These are phyloP conservation scores for Onychomys leucogaster DNA, from an alignment of 2,797 vertebrate genomes.

Conservation along the genomic window DNA sequence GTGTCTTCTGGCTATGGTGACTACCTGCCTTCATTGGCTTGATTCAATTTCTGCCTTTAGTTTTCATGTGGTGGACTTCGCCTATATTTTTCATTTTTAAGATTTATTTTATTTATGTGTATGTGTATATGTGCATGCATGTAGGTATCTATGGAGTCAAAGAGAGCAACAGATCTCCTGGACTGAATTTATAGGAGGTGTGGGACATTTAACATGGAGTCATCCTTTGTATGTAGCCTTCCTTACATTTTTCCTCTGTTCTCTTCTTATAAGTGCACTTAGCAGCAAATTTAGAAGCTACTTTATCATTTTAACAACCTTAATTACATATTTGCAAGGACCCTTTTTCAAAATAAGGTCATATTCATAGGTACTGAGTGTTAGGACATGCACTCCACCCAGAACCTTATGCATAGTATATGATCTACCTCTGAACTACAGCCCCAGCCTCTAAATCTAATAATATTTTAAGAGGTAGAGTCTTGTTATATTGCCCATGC, in stretches of 20 bases:
- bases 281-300: neutral
- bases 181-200: neutral
- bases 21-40: neutral
- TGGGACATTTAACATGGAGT: neutral
- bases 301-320: constrained; percentile 56
- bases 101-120: neutral
- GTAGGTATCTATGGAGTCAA: neutral
- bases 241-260: neutral
- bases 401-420: neutral
- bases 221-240: neutral
- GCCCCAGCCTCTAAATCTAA: neutral
- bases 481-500: neutral
- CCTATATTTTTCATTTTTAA: neutral
- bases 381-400: neutral
- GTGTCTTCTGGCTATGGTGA: neutral
- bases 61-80: neutral
- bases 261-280: constrained; percentile 13
- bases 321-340: constrained; percentile 34
- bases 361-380: neutral
- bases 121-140: neutral
- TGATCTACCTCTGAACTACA: neutral
- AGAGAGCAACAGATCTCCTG: neutral
- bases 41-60: neutral
- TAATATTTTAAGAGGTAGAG: neutral
- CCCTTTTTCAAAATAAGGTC: constrained; percentile 15